phyloP scores from a whole-genome alignment of 2,113 vertebrate genomes.

The Nothocercus nigrocapillus region DNA sequence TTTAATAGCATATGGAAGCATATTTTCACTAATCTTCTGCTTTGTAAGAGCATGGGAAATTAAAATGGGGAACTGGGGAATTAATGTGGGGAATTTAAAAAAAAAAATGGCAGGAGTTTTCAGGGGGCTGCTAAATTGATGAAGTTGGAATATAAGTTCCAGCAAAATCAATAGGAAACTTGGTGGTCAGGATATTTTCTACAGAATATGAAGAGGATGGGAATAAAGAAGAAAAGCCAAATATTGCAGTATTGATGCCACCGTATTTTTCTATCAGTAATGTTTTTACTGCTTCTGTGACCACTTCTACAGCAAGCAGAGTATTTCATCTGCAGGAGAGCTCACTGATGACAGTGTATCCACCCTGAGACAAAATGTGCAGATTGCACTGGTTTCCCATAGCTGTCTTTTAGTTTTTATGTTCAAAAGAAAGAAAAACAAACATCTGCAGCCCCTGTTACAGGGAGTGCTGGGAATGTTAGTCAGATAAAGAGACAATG shows the following conservation, averaged over 20 bases:
- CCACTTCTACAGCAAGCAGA: not conserved
- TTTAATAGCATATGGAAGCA: not conserved
- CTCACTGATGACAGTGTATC: not conserved
- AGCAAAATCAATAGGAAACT: not conserved
- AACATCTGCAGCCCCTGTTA: not conserved
- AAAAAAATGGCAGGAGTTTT: not conserved
- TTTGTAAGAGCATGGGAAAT: not conserved
- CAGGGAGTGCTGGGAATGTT: not conserved
- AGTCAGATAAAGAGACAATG: not conserved
- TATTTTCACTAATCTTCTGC: not conserved
- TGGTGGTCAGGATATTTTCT: not conserved
- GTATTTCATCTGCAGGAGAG: not conserved
- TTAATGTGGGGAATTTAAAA: not conserved
- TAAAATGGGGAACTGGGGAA: too few relatives aligned
- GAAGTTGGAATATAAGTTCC: not conserved
- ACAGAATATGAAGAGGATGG: not conserved
- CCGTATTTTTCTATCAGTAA: not conserved
- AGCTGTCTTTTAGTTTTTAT: not conserved
- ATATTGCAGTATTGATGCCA: not conserved
- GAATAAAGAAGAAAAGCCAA: not conserved
- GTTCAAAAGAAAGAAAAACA: not conserved
- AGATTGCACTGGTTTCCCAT: not conserved
- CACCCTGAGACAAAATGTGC: not conserved
- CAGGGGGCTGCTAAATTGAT: not conserved
- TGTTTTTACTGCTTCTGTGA: not conserved